phyloP scores from a whole-genome alignment of 23 tunicate genomes.

The Halocynthia roretzi region DNA sequence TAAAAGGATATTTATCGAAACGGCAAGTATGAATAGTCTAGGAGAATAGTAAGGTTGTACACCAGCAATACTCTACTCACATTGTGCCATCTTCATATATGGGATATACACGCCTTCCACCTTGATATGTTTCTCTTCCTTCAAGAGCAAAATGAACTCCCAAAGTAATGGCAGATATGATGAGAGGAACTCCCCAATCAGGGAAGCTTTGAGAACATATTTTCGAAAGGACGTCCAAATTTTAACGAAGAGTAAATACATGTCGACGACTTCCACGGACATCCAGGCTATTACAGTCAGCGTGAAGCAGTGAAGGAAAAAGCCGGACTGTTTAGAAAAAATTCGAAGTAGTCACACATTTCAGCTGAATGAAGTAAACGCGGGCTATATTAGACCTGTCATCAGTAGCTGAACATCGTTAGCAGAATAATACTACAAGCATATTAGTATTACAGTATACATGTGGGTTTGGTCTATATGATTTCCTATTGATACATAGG shows the following conservation, averaged over 20 bases:
- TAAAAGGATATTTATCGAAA: no score
- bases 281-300: slow-evolving; percentile 76
- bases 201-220: slow-evolving; percentile 38
- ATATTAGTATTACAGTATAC: background rate
- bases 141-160: slow-evolving; percentile 42
- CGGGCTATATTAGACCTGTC: no score
- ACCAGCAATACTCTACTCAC: slow-evolving; percentile 30
- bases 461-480: background rate
- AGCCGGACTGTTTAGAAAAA: slow-evolving; percentile 49
- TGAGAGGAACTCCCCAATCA: slow-evolving; percentile 63
- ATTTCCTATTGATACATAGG: background rate
- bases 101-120: slow-evolving; percentile 44
- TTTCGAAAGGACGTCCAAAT: slow-evolving; percentile 35
- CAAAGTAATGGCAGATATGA: slow-evolving; percentile 45
- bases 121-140: slow-evolving; percentile 1
- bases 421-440: no score
- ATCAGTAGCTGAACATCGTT: no score
- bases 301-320: slow-evolving; percentile 70
- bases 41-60: no score
- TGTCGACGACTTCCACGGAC: slow-evolving; percentile 77
- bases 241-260: slow-evolving; percentile 84
- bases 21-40: no score
- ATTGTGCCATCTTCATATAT: slow-evolving; percentile 37
- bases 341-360: background rate
- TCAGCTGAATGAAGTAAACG: no score